Evolutionary conservation across 1,140 invertebrate genomes (phyloP), one percentile per base, ranked within the genome.

Genomic region (Homarus americanus): DNA sequence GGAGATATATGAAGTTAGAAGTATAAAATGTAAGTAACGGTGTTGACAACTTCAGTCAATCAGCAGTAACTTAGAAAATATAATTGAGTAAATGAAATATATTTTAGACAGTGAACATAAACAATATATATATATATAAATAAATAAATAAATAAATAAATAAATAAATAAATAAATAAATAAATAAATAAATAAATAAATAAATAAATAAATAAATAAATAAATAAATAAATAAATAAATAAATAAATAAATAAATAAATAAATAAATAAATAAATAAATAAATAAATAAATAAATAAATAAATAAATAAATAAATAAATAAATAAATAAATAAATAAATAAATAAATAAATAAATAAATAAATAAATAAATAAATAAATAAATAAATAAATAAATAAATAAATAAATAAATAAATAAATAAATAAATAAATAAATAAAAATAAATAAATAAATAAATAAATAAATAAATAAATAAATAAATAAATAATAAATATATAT

Each of bases 401-500:
- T 12, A 80, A 3, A 80, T 41, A 80, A 3, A 80, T 2, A 80
- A 17, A 80, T 41, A 80, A 17, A 80, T 41, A 80, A 17, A 80
- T 80, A 53, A 41, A 28, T 80, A 38, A 41, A 38, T 80, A 38
- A 41, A 38, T 80, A 53, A 41, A 38, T 80, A 38, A 41, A 38
- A 41, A 53, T 80, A 53, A 41, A 53, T 80, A 53, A 41, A 53
- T 80, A 53, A 40, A 80, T 80, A 80, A 40, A 80, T 80, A 80
- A 40, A 80, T 80, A 80, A 40, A 7, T 80, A 80, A 40, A 49
- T 80, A 80, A 40, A 80, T 80, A 49, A 20, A 80, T 80, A 80
- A 40, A 80, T 80, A 80, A 40, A 80, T 44, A 41, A 41, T 41
- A 49, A 15, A 80, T 80, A 80, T 80, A 80, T 80, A 80, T 80